Conservation (phyloP, 2,113 vertebrate genomes). For the Arothron firmamentum region DNA sequence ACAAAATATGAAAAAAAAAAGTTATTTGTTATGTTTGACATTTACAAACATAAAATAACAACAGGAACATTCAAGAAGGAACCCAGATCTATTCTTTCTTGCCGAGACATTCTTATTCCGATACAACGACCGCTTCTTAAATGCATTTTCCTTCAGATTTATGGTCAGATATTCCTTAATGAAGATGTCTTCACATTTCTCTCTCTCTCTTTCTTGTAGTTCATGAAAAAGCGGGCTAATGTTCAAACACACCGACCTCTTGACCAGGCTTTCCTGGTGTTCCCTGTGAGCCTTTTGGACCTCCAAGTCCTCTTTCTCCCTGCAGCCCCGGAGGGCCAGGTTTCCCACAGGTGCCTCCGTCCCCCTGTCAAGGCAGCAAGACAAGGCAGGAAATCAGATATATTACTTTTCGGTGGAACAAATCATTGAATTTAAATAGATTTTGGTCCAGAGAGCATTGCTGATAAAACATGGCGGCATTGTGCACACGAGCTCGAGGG, state of each 20-base stretch:
- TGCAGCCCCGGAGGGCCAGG: conserved; percentile 61
- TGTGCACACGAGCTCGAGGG: too few relatives aligned
- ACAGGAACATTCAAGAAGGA: too few relatives aligned
- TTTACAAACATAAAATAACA: too few relatives aligned
- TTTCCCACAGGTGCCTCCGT: conserved; percentile 70
- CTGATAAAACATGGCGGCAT: too few relatives aligned
- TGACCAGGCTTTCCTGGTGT: conserved; percentile 68
- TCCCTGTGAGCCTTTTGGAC: conserved; percentile 69
- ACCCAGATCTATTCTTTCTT: too few relatives aligned
- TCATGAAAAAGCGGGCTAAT: conserved; percentile 7
- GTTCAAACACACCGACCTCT: conserved; percentile 68
- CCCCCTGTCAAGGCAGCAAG: conserved; percentile 70
- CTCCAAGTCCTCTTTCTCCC: conserved; percentile 75
- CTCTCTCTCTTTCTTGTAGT: background rate
- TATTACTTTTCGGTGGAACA: too few relatives aligned
- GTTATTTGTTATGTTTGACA: background rate
- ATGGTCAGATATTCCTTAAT: too few relatives aligned
- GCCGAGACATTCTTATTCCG: too few relatives aligned
- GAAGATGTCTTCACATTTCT: too few relatives aligned
- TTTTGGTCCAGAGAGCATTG: too few relatives aligned
- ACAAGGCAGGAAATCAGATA: conserved; percentile 2
- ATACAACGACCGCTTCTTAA: too few relatives aligned
- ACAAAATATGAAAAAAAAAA: background rate
- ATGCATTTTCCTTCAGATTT: background rate
- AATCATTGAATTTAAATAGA: too few relatives aligned